These are phyloP conservation scores for Ctenopoma kingsleyae DNA, from an alignment of 2,797 vertebrate species.

Conservation along the genomic window DNA sequence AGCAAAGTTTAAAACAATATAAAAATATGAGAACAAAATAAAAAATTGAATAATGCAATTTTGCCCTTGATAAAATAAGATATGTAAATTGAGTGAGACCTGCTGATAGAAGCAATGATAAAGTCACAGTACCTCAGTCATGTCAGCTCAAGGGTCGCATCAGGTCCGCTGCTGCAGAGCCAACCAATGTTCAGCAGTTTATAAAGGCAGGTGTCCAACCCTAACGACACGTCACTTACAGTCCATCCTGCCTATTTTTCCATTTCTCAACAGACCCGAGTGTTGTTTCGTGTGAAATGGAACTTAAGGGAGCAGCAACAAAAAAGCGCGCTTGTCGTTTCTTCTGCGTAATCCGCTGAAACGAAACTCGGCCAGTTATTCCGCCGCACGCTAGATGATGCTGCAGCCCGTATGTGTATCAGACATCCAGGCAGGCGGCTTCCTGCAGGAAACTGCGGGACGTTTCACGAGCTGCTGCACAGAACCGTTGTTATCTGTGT, in stretches of 20 bases:
- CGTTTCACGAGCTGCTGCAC: neutral
- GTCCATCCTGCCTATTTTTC: fast-evolving
- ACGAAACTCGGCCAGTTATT: slow-evolving; percentile 39
- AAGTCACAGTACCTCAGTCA: slow-evolving; percentile 36
- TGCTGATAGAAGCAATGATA: no score
- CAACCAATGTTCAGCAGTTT: fast-evolving
- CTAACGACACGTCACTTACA: no score
- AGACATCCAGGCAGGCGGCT: neutral
- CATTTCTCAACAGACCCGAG: fast-evolving
- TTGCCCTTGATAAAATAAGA: no score
- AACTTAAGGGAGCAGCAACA: slow-evolving; percentile 3
- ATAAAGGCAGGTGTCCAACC: slow-evolving; percentile 22
- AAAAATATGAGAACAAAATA: no score
- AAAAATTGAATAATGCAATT: no score
- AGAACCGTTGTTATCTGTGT: neutral
- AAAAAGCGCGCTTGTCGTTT: neutral
- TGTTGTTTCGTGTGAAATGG: neutral
- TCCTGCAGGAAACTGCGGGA: slow-evolving; percentile 7
- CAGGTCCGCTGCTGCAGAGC: fast-evolving
- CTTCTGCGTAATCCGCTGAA: fast-evolving
- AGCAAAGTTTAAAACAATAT: no score
- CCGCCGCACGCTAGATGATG: slow-evolving; percentile 72
- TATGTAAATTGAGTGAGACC: no score
- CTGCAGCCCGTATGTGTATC: slow-evolving; percentile 27
- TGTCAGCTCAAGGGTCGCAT: neutral